Conservation (phyloP, 2,888 invertebrate species). For the Asteroscopus sphinx region DNA sequence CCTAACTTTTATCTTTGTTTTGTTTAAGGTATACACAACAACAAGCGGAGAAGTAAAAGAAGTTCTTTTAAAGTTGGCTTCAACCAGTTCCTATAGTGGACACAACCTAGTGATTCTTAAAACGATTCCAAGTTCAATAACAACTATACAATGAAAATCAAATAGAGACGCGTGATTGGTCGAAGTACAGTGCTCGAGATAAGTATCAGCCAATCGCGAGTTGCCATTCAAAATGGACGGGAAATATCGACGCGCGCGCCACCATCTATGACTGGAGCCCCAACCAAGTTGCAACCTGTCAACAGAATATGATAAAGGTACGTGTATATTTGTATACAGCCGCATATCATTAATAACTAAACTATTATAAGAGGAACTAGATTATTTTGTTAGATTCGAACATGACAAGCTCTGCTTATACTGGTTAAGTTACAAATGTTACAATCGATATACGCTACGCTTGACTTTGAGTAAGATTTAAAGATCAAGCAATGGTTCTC, state of each 20-base stretch:
- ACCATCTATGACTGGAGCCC: slow-evolving; percentile 71
- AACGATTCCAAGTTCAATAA: slow-evolving; percentile 28
- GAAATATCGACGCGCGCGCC: slow-evolving; percentile 58
- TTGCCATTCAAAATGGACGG: slow-evolving; percentile 60
- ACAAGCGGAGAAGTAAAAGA: slow-evolving; percentile 13
- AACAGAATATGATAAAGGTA: slow-evolving; percentile 80
- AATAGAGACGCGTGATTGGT: slow-evolving; percentile 55
- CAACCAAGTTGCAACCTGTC: slow-evolving; percentile 67
- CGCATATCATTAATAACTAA: too few relatives aligned
- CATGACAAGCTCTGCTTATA: too few relatives aligned
- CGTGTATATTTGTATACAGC: slow-evolving; percentile 38
- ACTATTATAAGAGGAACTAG: too few relatives aligned
- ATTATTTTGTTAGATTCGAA: too few relatives aligned
- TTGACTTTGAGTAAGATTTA: too few relatives aligned
- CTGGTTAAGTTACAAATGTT: too few relatives aligned
- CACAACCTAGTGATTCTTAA: slow-evolving; percentile 24
- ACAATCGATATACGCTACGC: too few relatives aligned
- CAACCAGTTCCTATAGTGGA: slow-evolving; percentile 12
- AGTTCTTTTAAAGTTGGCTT: slow-evolving; percentile 7
- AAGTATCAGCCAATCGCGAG: slow-evolving; percentile 55
- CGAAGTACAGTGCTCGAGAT: slow-evolving; percentile 49
- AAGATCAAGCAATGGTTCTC: too few relatives aligned
- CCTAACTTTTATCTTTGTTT: slow-evolving; percentile 9
- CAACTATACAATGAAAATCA: slow-evolving; percentile 57
- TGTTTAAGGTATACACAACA: slow-evolving; percentile 40